Evolutionary conservation across 2,888 invertebrate genomes (phyloP).

Genomic region (Rotaria sp.): DNA sequence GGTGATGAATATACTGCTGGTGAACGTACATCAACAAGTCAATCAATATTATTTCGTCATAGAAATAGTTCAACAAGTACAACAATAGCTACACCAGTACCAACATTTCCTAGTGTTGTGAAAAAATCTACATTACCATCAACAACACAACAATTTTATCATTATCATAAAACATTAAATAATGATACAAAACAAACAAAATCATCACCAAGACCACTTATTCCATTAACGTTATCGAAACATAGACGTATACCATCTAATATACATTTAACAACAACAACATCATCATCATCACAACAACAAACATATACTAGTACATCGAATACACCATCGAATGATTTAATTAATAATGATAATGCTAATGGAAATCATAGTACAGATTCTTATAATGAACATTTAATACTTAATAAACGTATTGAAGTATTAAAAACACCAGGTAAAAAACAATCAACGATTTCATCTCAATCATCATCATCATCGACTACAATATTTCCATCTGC

Average conservation of each 20-base stretch:
- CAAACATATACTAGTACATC: not conserved
- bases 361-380: not conserved
- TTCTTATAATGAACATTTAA: not conserved
- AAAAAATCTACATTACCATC: not conserved
- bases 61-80: conserved; percentile 12
- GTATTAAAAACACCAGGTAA: not conserved
- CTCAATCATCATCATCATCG: not conserved
- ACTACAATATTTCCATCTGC: not conserved
- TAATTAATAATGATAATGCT: not conserved
- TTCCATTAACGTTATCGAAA: not conserved
- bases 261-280: not conserved
- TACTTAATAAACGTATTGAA: conserved; percentile 3
- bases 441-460: not conserved
- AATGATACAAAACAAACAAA: not conserved
- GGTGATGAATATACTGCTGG: not conserved
- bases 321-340: not conserved
- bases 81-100: not conserved
- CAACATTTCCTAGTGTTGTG: not conserved
- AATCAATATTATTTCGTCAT: conserved; percentile 18
- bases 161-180: not conserved
- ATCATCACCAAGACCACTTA: conserved; percentile 9
- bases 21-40: conserved; percentile 24
- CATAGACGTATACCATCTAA: not conserved
- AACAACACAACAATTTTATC: not conserved
- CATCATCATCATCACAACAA: not conserved